A percentile compares a stretch with the other conserved stretches of the same genome.
phyloP scores from a whole-genome alignment of 2,888 invertebrate genomes.

The Melolontha melolontha region DNA sequence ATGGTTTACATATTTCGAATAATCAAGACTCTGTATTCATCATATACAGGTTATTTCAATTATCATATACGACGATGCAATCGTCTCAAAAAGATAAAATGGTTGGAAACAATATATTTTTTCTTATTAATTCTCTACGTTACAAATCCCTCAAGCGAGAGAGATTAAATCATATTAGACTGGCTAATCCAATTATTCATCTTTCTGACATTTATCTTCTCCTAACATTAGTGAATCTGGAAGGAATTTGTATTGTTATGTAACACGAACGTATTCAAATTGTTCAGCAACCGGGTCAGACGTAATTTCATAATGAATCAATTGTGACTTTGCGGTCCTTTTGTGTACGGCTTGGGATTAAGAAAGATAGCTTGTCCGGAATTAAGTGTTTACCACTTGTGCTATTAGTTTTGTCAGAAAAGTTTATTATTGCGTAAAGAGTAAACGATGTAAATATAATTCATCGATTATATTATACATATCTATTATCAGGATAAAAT shows the following conservation, averaged over 20 bases:
- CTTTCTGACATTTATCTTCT: conserved; percentile 10
- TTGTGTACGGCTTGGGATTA: neutral
- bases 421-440: conserved; percentile 4
- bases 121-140: no score
- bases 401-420: conserved; percentile 8
- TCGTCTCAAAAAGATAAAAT: no score
- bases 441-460: neutral
- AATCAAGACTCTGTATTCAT: no score
- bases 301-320: conserved; percentile 25
- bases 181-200: conserved; percentile 6
- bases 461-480: no score
- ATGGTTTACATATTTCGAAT: no score
- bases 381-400: conserved; percentile 5
- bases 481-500: no score
- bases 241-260: conserved; percentile 17
- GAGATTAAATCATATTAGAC: neutral
- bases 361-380: conserved; percentile 2
- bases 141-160: no score
- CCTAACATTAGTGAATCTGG: neutral
- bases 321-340: conserved; percentile 12
- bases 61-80: no score
- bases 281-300: conserved; percentile 5
- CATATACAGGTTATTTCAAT: no score
- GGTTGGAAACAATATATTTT: no score
- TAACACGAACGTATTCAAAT: conserved; percentile 13